phyloP scores from a whole-genome alignment of 2,113 vertebrate genomes.

The Tetrao urogallus region DNA sequence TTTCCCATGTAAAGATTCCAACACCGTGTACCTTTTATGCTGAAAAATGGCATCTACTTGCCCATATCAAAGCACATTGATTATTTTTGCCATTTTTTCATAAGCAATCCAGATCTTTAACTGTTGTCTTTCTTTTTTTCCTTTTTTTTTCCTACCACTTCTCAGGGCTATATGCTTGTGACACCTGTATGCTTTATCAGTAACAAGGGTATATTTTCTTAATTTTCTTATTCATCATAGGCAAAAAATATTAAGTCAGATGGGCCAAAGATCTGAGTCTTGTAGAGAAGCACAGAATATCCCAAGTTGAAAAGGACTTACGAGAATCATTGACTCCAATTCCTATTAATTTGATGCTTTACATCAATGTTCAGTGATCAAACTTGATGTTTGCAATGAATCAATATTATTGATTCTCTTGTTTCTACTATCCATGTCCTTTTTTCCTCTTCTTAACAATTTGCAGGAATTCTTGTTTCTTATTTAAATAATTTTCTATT shows the following conservation, averaged over 20 bases:
- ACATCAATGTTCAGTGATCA: too few relatives aligned
- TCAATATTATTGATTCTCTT: not conserved
- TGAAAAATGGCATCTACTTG: not conserved
- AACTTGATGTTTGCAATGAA: not conserved
- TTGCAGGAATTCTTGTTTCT: not conserved
- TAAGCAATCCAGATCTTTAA: not conserved
- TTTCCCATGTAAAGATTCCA: not conserved
- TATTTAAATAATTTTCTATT: not conserved
- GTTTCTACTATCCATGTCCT: not conserved
- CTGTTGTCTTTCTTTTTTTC: not conserved
- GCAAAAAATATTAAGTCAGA: not conserved
- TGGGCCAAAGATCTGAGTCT: not conserved
- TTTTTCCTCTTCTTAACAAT: not conserved
- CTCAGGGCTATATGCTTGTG: not conserved
- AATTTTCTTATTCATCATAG: not conserved
- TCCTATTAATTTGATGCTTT: not conserved
- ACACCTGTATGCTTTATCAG: not conserved
- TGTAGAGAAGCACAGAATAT: not conserved
- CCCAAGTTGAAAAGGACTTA: not conserved
- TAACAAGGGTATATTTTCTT: not conserved
- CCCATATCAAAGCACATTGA: not conserved
- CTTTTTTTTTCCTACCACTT: too few relatives aligned
- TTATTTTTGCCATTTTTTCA: not conserved
- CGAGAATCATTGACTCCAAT: not conserved
- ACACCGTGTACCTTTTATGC: not conserved